Conservation (phyloP, 1,140 invertebrate genomes). For the Chelonus insularis region DNA sequence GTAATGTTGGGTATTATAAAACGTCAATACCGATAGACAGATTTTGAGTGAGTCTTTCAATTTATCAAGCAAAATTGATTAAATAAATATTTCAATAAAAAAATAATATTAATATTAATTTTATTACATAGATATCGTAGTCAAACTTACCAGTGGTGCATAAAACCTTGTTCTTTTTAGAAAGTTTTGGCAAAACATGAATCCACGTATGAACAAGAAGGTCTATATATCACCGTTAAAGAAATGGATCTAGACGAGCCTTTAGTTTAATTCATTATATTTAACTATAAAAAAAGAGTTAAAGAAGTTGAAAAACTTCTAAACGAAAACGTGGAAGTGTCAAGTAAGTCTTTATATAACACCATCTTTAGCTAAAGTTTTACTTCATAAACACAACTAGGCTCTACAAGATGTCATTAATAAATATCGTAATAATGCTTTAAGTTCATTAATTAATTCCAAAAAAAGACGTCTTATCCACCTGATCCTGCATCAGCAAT, state of each 20-base stretch:
- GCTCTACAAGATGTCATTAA: constrained; percentile 76
- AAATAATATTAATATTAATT: constrained; percentile 2
- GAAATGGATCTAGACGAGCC: constrained; percentile 62
- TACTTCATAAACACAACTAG: constrained; percentile 88
- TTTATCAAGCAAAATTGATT: too few relatives aligned
- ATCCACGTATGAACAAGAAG: constrained; percentile 89
- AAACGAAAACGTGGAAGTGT: constrained; percentile 89
- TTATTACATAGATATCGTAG: constrained; percentile 78
- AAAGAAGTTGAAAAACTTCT: constrained; percentile 92
- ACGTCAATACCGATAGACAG: constrained; percentile 88
- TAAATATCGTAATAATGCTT: constrained; percentile 78
- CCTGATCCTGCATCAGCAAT: constrained; percentile 50
- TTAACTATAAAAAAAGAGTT: constrained; percentile 59
- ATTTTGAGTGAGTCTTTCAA: constrained; percentile 88
- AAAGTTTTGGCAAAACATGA: constrained; percentile 98
- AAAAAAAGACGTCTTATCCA: constrained; percentile 74
- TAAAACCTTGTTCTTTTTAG: constrained; percentile 91
- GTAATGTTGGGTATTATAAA: constrained; percentile 87
- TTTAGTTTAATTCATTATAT: constrained; percentile 41
- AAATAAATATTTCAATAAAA: too few relatives aligned
- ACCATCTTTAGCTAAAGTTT: constrained; percentile 88
- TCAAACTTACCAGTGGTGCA: constrained; percentile 96
- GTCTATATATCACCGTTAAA: constrained; percentile 82
- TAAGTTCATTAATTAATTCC: constrained; percentile 75
- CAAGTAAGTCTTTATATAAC: constrained; percentile 86